These are phyloP conservation scores for Serilophus lunatus DNA, from an alignment of 2,113 vertebrate genomes.

Conservation along the genomic window DNA sequence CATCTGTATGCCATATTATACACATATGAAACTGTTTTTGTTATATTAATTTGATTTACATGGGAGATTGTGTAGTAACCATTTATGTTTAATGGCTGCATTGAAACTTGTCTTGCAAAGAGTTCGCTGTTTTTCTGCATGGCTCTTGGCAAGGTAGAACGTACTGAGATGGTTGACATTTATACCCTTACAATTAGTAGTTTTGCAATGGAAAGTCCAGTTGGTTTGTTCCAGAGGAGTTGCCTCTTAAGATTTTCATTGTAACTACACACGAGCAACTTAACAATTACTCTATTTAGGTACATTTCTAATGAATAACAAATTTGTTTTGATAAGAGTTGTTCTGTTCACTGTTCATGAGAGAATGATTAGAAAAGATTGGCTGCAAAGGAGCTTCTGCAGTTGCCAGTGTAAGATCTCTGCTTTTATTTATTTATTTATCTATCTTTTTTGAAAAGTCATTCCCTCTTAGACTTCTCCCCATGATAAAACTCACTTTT, in stretches of 20 bases:
- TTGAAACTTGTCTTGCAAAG: background rate
- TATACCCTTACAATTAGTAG: background rate
- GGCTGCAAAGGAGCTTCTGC: background rate
- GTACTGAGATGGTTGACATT: background rate
- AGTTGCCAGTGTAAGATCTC: background rate
- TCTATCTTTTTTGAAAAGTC: background rate
- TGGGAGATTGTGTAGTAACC: background rate
- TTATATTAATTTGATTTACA: conserved; percentile 36
- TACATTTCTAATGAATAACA: background rate
- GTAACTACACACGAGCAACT: background rate
- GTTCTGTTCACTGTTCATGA: background rate
- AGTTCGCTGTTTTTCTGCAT: background rate
- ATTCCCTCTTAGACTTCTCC: background rate
- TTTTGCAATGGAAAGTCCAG: background rate
- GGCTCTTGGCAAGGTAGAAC: background rate
- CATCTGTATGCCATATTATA: conserved; percentile 49
- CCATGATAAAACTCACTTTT: background rate
- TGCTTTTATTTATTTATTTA: background rate
- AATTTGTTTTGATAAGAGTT: background rate
- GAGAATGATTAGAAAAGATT: background rate
- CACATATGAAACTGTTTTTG: conserved; percentile 38
- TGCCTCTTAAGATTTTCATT: background rate
- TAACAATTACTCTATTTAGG: background rate
- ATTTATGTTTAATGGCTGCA: background rate
- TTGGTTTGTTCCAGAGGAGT: background rate